phyloP scores from a whole-genome alignment of 2,888 invertebrate species.

The Spilarctia lutea region DNA sequence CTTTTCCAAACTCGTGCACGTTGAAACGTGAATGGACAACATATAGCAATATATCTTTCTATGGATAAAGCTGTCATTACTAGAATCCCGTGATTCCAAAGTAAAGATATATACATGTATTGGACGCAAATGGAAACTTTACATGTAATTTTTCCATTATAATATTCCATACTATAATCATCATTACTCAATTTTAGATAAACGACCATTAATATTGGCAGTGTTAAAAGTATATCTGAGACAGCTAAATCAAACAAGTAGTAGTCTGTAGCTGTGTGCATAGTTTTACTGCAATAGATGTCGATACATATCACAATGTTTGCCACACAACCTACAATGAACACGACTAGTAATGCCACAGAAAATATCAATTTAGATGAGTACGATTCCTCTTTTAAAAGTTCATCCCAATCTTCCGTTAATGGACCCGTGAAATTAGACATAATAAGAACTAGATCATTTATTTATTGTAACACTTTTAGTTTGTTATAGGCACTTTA shows the following conservation, averaged over 20 bases:
- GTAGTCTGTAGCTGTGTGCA: slow-evolving; percentile 77
- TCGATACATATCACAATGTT: slow-evolving; percentile 78
- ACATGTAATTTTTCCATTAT: slow-evolving; percentile 20
- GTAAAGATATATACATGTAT: slow-evolving; percentile 37
- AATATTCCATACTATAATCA: not conserved
- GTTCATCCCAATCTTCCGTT: slow-evolving; percentile 33
- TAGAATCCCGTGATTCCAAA: slow-evolving; percentile 51
- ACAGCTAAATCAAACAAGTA: slow-evolving; percentile 77
- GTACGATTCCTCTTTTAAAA: slow-evolving; percentile 25
- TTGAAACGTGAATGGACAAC: slow-evolving; percentile 47
- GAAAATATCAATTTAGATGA: slow-evolving; percentile 36
- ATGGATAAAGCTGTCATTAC: slow-evolving; percentile 51
- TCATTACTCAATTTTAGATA: slow-evolving; percentile 32
- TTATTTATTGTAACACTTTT: not conserved
- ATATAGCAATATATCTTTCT: slow-evolving; percentile 53
- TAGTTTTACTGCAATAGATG: slow-evolving; percentile 70
- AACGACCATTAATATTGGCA: slow-evolving; percentile 66
- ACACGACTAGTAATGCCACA: slow-evolving; percentile 35
- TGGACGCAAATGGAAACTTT: slow-evolving; percentile 44
- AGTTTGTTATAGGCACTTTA: not conserved
- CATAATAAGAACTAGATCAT: slow-evolving; percentile 11
- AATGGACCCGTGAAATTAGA: slow-evolving; percentile 24
- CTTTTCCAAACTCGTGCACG: slow-evolving; percentile 37
- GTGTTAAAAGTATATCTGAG: slow-evolving; percentile 71
- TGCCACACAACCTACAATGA: slow-evolving; percentile 56